Evolutionary conservation across 2,113 vertebrate genomes (phyloP), one percentile per base, ranked within the genome.

Genomic region (Lates calcarifer): DNA sequence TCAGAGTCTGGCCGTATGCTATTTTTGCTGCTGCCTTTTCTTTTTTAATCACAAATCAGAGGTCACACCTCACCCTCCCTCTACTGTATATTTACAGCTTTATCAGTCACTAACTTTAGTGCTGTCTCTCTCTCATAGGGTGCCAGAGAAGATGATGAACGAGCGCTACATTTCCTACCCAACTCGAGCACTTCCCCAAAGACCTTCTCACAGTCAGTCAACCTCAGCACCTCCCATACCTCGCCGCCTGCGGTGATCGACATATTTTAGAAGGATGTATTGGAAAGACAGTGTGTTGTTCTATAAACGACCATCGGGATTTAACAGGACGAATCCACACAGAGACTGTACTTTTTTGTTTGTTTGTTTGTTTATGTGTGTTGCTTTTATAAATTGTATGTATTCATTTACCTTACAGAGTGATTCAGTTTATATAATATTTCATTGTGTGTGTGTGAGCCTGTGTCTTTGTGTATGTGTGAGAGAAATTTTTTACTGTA

Each of bases 151-250:
- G n/a, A 63, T 35, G 56, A 18, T 33, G 24, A 12, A 92, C 1
- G 95, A 95, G 65, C 94, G 94, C 33, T 96, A 96, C 82, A 82
- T 92, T 28, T 80, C 92, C 43, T 90, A 69, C 75, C 94, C 94
- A 0, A 81, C 85, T 2, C 91, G 92, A 83, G 80, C 83, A 0
- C 74, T 83, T 72, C 90, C 87, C 80, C 92, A 90, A 15, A 79
- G 51, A 72, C 91, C 94, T 3, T 1, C 83, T 20, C 74, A 77
- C 15, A 92, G 91, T 75, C 35, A 76, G 15, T 20, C 58, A 8
- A 41, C 69, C 39, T 1, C 70, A 2, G 86, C 87, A 1, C 93
- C 92, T 14, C 92, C 92, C 0, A 0, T 92, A 31, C 91, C 93
- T 24, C 92, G 89, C 4, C 91, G 94, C 14, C 72, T 66, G 37